Base-by-base conservation (phyloP, 2,888 invertebrate species). In the Drosophila infuscata region DNA sequence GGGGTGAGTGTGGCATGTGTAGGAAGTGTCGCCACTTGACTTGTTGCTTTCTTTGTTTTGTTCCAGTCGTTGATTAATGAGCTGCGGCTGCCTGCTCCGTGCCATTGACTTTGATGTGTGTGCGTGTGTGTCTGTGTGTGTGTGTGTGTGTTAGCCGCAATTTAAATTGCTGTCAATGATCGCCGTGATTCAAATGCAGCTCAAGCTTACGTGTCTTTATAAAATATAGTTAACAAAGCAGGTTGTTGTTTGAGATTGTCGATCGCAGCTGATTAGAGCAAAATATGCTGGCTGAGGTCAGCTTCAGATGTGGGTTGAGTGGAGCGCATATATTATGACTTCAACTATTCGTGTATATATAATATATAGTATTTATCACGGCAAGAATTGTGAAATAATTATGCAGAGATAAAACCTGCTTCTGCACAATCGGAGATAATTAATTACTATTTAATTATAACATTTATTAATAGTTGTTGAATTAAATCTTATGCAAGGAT, bases 1-100 rank as follows among this genome's bases (percentile, higher is more conserved):
- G 25, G 8, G n/a, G 9, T 33, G 54, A n/a, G 51, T 20, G 70
- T 57, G 46, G 73, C 43, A 60, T 64, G 56, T 65, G 52, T 56
- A 83, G 84, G 89, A 84, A 89, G 75, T 89, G 89, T 89, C 82
- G 82, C 85, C 77, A 79, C 76, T 72, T 76, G 82, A 71, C 81
- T 76, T 82, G 77, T 71, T 84, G 82, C 77, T 87, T 79, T 72
- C 80, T 84, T 88, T 88, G 80, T 82, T 71, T 61, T 72, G 72
- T 54, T 25, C 67, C 63, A 73, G 73, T 74, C 79, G 74, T 74
- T 89, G 85, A 85, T 85, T 89, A 85, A 89, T 84, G 80, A 77
- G 79, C 76, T 81, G 84, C 79, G 65, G 60, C 30, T 51, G n/a
- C 6, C 76, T 76, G 60, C 63, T 43, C 38, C 58, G 51, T 83